Base-by-base conservation (phyloP, 1,140 invertebrate genomes). In the Lanistes nyassanus region DNA sequence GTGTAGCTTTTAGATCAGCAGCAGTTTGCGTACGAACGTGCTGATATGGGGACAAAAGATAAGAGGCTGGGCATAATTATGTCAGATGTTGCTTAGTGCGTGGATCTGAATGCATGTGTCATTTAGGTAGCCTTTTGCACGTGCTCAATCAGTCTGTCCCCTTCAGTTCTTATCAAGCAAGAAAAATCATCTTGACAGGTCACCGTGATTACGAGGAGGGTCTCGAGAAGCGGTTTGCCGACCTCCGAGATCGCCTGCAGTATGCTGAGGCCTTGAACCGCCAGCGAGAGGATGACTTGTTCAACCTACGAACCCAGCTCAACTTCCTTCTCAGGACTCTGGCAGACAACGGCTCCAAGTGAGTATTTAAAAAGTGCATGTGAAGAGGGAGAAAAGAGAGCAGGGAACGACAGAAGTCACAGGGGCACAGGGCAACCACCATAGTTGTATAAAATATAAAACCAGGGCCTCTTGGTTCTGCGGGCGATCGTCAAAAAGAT, bases 241-340 rank as follows among this genome's bases (percentile, higher is more conserved):
- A 94, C 77, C 90, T 94, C 80, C 92, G 93, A 74, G 92, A 93
- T 65, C 91, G 93, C 36, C 85, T 95, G 21, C 92, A 94, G 80
- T 93, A 93, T 81, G 88, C 94, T 34, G 93, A 95, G 81, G 91
- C 92, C 11, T 91, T 94, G 86, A 94, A 94, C 84, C 88, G 92
- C 21, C 91, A 93, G 0, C 85, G 93, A 6, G 92, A 94, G 81
- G 92, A 93, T 84, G 94, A 95, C 82, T 91, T 95, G 2, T 91
- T 92, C 31, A 87, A 92, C 47, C 84, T 95, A 19, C 91, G 92
- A 13, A 91, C 92, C 77, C 92, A 93, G 81, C 89, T 93, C 58
- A 91, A 91, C 42, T 87, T 81, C 66, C 72, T 85, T 9, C 60
- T 83, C 62, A 76, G 64, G 13, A 68, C 79, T 7, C 66, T 85